A percentile compares a stretch with the other conserved stretches of the same genome.
Evolutionary conservation across 2,888 invertebrate genomes (phyloP).

Genomic region (Protonemura montana): DNA sequence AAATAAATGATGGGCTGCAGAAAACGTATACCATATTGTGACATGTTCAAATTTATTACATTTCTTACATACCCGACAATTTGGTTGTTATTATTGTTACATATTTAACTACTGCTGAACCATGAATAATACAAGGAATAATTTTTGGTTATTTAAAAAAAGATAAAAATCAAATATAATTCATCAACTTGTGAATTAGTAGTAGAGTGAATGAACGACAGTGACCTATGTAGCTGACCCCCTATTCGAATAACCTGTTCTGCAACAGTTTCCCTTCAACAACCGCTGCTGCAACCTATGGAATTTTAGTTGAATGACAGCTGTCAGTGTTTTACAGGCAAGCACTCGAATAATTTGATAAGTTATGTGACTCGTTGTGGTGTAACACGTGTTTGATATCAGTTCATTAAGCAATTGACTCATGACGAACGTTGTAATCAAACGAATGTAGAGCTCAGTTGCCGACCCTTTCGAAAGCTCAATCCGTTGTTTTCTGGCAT

Average conservation of each 20-base stretch:
- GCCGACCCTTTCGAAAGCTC: neutral
- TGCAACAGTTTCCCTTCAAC: neutral
- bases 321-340: neutral
- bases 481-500: neutral
- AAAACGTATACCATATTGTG: neutral
- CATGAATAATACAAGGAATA: neutral
- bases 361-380: neutral
- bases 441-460: neutral
- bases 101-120: neutral
- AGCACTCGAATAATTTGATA: neutral
- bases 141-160: neutral
- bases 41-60: neutral
- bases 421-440: neutral
- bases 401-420: neutral
- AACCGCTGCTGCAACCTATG: neutral
- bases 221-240: neutral
- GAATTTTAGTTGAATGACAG: neutral
- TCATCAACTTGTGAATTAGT: neutral
- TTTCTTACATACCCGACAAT: neutral
- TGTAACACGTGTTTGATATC: neutral
- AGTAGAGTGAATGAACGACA: neutral
- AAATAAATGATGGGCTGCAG: neutral
- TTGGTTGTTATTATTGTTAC: neutral
- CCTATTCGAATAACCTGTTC: too few relatives aligned
- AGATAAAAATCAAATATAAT: neutral